A percentile compares a stretch with the other conserved stretches of the same genome.
Conservation (phyloP, 2,888 invertebrate genomes). For the Leucoptera coffeella region DNA sequence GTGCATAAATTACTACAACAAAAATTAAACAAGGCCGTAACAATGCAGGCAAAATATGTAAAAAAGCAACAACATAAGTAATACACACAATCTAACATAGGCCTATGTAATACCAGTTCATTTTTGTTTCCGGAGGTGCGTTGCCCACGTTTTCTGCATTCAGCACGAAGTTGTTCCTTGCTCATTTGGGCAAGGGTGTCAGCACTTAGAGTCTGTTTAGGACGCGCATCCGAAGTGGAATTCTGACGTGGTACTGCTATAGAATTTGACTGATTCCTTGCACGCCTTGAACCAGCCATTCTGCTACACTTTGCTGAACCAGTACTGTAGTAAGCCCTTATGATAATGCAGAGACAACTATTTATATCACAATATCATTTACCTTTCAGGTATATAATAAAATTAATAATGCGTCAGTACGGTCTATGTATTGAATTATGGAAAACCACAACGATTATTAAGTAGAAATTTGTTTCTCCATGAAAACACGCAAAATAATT, state of each 20-base stretch:
- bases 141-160: slow-evolving; percentile 63
- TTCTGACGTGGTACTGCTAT: slow-evolving; percentile 34
- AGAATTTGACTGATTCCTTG: slow-evolving; percentile 34
- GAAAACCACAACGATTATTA: too few relatives aligned
- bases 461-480: too few relatives aligned
- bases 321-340: too few relatives aligned
- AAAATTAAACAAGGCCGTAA: slow-evolving; percentile 20
- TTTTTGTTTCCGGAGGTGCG: slow-evolving; percentile 64
- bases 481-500: too few relatives aligned
- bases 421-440: too few relatives aligned
- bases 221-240: slow-evolving; percentile 32
- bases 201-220: slow-evolving; percentile 34
- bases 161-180: slow-evolving; percentile 63
- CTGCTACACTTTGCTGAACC: slow-evolving; percentile 11
- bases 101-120: slow-evolving; percentile 62
- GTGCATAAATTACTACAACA: slow-evolving; percentile 3
- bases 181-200: slow-evolving; percentile 55
- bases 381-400: too few relatives aligned
- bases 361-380: too few relatives aligned
- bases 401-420: too few relatives aligned
- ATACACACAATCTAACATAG: slow-evolving; percentile 23
- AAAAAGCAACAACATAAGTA: slow-evolving; percentile 31
- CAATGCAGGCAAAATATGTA: slow-evolving; percentile 20
- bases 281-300: slow-evolving; percentile 38
- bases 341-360: too few relatives aligned